Conservation (phyloP, 2,113 vertebrate species). For the Zingel zingel region DNA sequence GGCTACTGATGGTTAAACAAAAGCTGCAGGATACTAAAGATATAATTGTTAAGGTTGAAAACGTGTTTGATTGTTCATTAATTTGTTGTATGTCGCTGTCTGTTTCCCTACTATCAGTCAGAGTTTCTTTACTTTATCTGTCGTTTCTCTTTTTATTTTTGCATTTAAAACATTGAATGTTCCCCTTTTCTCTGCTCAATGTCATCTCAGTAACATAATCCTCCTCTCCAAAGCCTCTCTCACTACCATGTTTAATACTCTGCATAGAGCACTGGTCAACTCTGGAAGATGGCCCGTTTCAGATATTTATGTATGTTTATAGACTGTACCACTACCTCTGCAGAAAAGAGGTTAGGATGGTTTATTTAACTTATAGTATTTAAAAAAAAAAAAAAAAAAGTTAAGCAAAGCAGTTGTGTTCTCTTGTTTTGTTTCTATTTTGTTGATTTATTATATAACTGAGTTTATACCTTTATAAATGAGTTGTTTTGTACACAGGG, state of each 20-base stretch:
- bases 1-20: conserved; percentile 17
- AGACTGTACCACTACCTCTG: conserved; percentile 36
- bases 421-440: conserved; percentile 27
- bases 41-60: conserved; percentile 26
- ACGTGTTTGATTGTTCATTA: conserved; percentile 35
- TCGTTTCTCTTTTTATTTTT: conserved; percentile 5
- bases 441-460: conserved; percentile 32
- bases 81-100: conserved; percentile 24
- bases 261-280: conserved; percentile 42
- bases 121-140: background rate
- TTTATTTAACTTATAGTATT: conserved; percentile 61
- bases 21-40: conserved; percentile 27
- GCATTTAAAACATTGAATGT: conserved; percentile 7
- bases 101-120: background rate
- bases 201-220: conserved; percentile 37
- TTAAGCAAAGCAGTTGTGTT: conserved; percentile 27
- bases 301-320: conserved; percentile 73
- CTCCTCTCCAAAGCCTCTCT: conserved; percentile 42
- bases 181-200: conserved; percentile 16
- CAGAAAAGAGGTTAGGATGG: conserved; percentile 9
- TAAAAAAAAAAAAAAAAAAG: conserved; percentile 27
- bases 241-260: conserved; percentile 34
- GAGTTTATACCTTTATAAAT: conserved; percentile 34
- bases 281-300: conserved; percentile 49
- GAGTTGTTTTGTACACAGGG: conserved; percentile 39